Evolutionary conservation across 2,797 vertebrate genomes (phyloP), one percentile per base, ranked within the genome.

Genomic region (Syngnathus rostellatus): DNA sequence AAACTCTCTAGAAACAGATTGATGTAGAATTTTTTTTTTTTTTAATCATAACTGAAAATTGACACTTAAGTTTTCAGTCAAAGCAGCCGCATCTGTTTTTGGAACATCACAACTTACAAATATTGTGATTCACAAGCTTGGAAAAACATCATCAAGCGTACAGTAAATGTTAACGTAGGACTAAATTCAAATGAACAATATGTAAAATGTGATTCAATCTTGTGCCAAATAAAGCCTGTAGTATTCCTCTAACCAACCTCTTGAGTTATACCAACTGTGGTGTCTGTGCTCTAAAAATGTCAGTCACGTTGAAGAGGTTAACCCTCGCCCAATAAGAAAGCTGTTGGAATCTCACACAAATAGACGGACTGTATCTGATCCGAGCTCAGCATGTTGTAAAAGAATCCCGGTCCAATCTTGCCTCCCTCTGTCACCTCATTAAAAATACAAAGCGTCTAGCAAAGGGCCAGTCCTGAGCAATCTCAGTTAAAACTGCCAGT

Each of bases 371-470:
- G 67, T 87, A 89, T 90, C 87, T 85, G 88, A 90, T 89, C 76
- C 83, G 75, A 76, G 84, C 85, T 84, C 81, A 83, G 81, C 80
- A 53, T 69, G 78, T 78, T 85, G 85, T 84, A 87, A 89, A 75
- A 78, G 83, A 86, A 76, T 84, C 78, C 85, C 72, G 68, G 76
- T 81, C 84, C 85, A 83, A 87, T 87, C 83, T 81, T n/a, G 78
- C 81, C 78, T 84, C 83, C 87, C 79, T 82, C 77, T 83, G 83
- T 88, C 86, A 86, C 85, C 84, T 87, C 88, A 89, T 91, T 89
- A 90, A 89, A 90, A 88, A 87, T 81, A 90, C 87, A 90, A 89
- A 90, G 84, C 82, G 80, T 78, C 72, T 78, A 85, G 79, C 86
- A 82, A 88, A 83, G 83, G 81, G 81, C 78, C 81, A 64, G 85